Evolutionary conservation across 2,888 invertebrate genomes (phyloP).

Genomic region (Clitarchus hookeri): DNA sequence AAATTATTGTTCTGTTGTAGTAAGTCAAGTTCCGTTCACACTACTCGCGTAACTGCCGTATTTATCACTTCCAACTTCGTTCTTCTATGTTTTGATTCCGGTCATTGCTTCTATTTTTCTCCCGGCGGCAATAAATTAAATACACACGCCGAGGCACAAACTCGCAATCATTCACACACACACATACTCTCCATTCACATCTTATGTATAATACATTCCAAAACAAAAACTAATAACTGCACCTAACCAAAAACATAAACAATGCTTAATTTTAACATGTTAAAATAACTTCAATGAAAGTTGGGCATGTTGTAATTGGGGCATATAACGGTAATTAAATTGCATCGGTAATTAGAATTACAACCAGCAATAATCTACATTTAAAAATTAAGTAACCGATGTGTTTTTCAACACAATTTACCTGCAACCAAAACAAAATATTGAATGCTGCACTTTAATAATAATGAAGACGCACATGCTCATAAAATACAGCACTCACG

Average conservation of each 20-base stretch:
- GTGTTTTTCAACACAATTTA: not conserved
- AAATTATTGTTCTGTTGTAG: not conserved
- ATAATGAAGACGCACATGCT: not conserved
- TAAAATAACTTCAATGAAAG: not conserved
- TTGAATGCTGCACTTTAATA: not conserved
- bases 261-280: not conserved
- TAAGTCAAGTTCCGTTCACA: not conserved
- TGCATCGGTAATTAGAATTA: not conserved
- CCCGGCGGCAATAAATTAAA: not conserved
- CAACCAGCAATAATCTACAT: not conserved
- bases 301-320: not conserved
- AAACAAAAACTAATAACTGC: not conserved
- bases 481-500: slow-evolving; percentile 17
- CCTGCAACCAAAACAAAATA: not conserved
- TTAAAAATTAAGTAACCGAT: not conserved
- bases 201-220: not conserved
- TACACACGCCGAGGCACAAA: not conserved
- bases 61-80: not conserved
- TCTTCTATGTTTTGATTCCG: not conserved
- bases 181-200: not conserved
- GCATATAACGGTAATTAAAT: not conserved
- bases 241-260: slow-evolving; percentile 6
- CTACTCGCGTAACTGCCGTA: not conserved
- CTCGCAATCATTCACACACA: not conserved
- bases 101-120: not conserved